Evolutionary conservation across 2,113 vertebrate genomes (phyloP), one percentile per base, ranked within the genome.

Genomic region (Callionymus lyra): DNA sequence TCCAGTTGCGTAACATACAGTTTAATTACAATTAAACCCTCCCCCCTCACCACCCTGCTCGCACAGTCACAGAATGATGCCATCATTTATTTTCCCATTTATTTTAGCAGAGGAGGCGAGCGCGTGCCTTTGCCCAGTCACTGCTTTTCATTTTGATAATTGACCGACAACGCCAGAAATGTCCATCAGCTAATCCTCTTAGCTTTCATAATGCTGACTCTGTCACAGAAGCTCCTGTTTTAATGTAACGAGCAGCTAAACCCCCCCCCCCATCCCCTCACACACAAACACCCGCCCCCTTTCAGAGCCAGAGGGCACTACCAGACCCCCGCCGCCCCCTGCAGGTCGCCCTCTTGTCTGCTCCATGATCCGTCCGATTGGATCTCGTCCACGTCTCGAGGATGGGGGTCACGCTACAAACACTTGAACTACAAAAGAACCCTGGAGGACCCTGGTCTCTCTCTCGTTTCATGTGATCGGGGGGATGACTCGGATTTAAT

Each of bases 181-280:
- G 79, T 80, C 83, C 82, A 84, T 83, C 74, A 80, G 65, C 69
- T 84, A 85, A 87, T 87, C 84, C 84, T 84, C 83, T 86, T 86
- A 83, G 59, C 59, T 71, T 79, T 75, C 65, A 76, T 84, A 82
- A 85, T 83, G 72, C 81, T 76, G 80, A 82, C 77, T 82, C 76
- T 67, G 78, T 80, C 75, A 81, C 79, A 76, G 76, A 82, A 84
- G 82, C 69, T 67, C 63, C 73, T 73, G 72, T 82, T 82, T 81
- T 86, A 85, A 84, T 82, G 78, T 84, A 82, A 72, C 75, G 34
- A 72, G 76, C 63, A 56, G 75, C 68, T 85, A 82, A 79, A 80
- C 77, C 62, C 45, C 46, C 21, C 21, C 21, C n/a, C n/a, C n/a
- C n/a, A n/a, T n/a, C n/a, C n/a, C n/a, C n/a, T n/a, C n/a, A n/a